Conservation (phyloP, 1,140 invertebrate genomes). For the Ctenoplectra terminalis region DNA sequence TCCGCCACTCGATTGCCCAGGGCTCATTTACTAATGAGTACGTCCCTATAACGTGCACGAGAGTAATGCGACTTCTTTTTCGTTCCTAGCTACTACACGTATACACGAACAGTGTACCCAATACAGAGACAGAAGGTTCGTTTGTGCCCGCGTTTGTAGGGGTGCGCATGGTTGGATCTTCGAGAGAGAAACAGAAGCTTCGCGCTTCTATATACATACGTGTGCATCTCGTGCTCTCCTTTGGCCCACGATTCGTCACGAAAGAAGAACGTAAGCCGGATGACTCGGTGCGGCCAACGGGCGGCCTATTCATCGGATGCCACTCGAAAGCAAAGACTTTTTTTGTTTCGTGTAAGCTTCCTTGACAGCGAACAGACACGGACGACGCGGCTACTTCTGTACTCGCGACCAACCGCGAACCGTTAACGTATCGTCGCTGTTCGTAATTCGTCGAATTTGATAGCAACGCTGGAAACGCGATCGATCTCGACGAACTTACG, state of each 20-base stretch:
- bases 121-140: too few species aligned
- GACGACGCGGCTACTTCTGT: not conserved
- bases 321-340: conserved; percentile 39
- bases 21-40: conserved; percentile 81
- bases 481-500: too few species aligned
- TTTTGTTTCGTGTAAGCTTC: conserved; percentile 55
- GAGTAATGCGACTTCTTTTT: conserved; percentile 63
- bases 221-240: conserved; percentile 29
- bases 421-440: not conserved
- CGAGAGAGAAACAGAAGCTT: conserved; percentile 5
- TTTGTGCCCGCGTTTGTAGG: not conserved
- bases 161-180: not conserved
- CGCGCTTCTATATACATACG: not conserved
- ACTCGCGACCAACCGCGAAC: not conserved
- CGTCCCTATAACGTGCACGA: conserved; percentile 65
- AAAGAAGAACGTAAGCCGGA: conserved; percentile 65
- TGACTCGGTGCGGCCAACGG: conserved; percentile 51
- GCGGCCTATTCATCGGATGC: conserved; percentile 52
- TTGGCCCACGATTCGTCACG: conserved; percentile 58
- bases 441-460: too few species aligned
- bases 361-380: conserved; percentile 60
- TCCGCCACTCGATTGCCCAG: conserved; percentile 71
- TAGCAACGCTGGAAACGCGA: too few species aligned
- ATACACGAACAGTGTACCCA: not conserved
- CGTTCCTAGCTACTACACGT: not conserved